Base-by-base conservation (phyloP, 2,888 invertebrate species). In the Sinelater perroti region DNA sequence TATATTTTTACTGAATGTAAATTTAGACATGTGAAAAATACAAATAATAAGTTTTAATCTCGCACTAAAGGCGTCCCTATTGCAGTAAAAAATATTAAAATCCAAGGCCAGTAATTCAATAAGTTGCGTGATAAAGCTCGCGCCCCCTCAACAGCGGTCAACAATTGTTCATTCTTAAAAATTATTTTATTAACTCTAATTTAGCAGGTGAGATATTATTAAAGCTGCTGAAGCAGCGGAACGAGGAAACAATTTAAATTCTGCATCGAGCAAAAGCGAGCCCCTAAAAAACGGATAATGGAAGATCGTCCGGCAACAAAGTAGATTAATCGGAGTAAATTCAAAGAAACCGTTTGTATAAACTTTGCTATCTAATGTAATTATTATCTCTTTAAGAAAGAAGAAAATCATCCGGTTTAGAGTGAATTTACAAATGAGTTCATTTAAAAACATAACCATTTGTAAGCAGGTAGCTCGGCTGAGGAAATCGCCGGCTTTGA, bases 381-480 rank as follows among this genome's bases (percentile, higher is more conserved):
- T 69, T 69, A 69, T 70, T 49, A 60, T 66, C 60, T 42, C 38
- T 50, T 54, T 62, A 51, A 42, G 54, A 50, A 60, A 62, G 57
- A 60, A 45, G 55, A 50, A 59, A 55, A 60, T 60, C 58, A 49
- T 59, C 53, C 49, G 24, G 44, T 55, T 42, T 45, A 46, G 54
- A 55, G 45, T 54, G 47, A 55, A 67, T 64, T 62, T 60, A 56
- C 64, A 63, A 64, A 66, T 64, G 63, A 67, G 61, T 67, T 66
- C 66, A 66, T 69, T 70, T 67, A 66, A 67, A 70, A 70, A 70
- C 67, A 69, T 68, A 67, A 67, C 67, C 68, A 67, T 70, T 69
- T 66, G 67, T 68, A 68, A 65, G 66, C 67, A 68, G 66, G 64
- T 67, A 60, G 51, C 53, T 60, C 63, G 56, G 56, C 40, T 52